Conservation (phyloP, 2,113 vertebrate genomes). For the Odobenus rosmarus region DNA sequence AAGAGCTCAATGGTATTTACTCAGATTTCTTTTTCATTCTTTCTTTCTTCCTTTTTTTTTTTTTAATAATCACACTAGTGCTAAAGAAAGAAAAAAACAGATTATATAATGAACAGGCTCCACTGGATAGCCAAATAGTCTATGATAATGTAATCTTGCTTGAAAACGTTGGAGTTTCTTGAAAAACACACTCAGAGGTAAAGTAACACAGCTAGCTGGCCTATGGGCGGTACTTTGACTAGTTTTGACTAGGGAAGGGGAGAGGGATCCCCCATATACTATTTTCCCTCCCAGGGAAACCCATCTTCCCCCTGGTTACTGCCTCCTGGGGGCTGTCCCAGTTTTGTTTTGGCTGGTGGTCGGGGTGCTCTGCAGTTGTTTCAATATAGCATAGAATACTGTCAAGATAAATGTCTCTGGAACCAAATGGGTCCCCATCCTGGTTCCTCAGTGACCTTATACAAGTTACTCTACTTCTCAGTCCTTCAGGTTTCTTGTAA, state of each 20-base stretch:
- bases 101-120: not conserved
- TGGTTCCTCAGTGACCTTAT: not conserved
- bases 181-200: constrained; percentile 5
- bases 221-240: not conserved
- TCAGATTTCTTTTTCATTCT: not conserved
- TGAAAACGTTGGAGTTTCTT: constrained; percentile 28
- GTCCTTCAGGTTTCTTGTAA: not conserved
- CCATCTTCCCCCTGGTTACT: not conserved
- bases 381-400: not conserved
- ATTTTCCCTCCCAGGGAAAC: not conserved
- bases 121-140: not conserved
- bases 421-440: not conserved
- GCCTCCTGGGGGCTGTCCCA: not conserved
- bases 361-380: not conserved
- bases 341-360: constrained; percentile 9
- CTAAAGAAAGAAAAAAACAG: not conserved
- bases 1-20: not conserved
- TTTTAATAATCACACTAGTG: not conserved
- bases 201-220: not conserved
- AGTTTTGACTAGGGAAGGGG: not conserved
- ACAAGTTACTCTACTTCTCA: not conserved
- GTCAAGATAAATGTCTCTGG: not conserved
- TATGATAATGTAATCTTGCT: not conserved
- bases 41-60: not conserved
- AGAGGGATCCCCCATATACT: not conserved